Evolutionary conservation across 2,797 vertebrate species (phyloP), one percentile per base, ranked within the genome.

Genomic region (Paedocypris micromegethes): DNA sequence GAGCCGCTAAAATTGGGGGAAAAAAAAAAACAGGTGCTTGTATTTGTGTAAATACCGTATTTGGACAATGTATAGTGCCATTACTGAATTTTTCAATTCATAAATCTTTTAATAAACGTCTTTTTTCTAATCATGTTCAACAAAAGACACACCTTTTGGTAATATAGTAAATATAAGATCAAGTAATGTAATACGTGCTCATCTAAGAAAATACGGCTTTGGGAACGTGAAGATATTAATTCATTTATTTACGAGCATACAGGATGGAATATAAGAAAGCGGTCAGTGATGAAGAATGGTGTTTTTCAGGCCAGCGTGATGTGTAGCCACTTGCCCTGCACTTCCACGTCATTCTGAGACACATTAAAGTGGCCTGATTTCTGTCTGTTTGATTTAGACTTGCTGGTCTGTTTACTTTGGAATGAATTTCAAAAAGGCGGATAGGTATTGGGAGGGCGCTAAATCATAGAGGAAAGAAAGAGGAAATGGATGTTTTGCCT

Each of bases 371-470:
- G 80, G 78, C 81, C 74, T 84, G 75, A 86, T 83, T 85, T 83
- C 77, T 76, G 76, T 23, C 78, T 67, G 74, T 43, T 71, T 82
- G 85, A 83, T 87, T 83, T 83, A 85, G 84, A 83, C 72, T 73
- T 55, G 78, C 69, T 72, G 4, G 43, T 86, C 79, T 89, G 83
- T 90, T 90, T 88, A 84, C 79, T 85, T 89, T 90, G 87, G 89
- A 86, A 9, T 41, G 51, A 50, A 72, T 68, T 77, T 88, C 64
- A 77, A 79, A 84, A 43, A 80, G 69, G 72, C 63, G 74, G 68
- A 78, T 62, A 67, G 61, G 61, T 57, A 58, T 23, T 23, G 67
- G 72, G 71, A 72, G 78, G 54, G 40, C 63, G 77, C 74, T 72
- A 41, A 53, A 45, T 74, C 69, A 60, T 49, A 37, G 58, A 70